These are phyloP conservation scores for Meteorus cinctellus DNA, from an alignment of 2,888 invertebrate genomes.

Conservation along the genomic window DNA sequence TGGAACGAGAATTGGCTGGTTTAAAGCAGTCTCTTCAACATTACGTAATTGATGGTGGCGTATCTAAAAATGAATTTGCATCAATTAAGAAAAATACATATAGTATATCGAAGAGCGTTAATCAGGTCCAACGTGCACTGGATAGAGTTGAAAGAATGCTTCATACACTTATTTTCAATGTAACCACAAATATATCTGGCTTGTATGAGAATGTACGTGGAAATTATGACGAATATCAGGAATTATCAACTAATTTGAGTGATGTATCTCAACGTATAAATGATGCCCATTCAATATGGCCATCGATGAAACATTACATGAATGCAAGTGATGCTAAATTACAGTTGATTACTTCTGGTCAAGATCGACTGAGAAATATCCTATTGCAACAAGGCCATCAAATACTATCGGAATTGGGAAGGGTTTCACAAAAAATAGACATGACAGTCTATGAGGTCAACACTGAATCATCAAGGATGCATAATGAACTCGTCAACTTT, in stretches of 20 bases:
- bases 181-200: conserved; percentile 15
- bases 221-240: conserved; percentile 24
- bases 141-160: conserved; percentile 15
- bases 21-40: neutral
- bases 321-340: conserved; percentile 2
- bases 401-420: conserved; percentile 12
- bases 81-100: neutral
- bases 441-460: neutral
- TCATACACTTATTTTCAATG: neutral
- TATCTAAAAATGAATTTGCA: neutral
- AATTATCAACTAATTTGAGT: conserved; percentile 21
- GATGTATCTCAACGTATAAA: conserved; percentile 20
- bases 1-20: too few relatives aligned
- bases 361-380: neutral
- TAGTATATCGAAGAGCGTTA: neutral
- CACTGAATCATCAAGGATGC: conserved; percentile 11
- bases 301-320: conserved; percentile 2
- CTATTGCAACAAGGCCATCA: conserved; percentile 25
- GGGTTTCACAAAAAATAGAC: conserved; percentile 22
- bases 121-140: neutral
- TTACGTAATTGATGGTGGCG: neutral
- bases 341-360: neutral
- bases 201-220: conserved; percentile 5
- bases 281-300: conserved; percentile 16
- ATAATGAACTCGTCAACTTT: conserved; percentile 11